Evolutionary conservation across 2,113 vertebrate species (phyloP), one percentile per base, ranked within the genome.

Genomic region (Pygoscelis antarcticus): DNA sequence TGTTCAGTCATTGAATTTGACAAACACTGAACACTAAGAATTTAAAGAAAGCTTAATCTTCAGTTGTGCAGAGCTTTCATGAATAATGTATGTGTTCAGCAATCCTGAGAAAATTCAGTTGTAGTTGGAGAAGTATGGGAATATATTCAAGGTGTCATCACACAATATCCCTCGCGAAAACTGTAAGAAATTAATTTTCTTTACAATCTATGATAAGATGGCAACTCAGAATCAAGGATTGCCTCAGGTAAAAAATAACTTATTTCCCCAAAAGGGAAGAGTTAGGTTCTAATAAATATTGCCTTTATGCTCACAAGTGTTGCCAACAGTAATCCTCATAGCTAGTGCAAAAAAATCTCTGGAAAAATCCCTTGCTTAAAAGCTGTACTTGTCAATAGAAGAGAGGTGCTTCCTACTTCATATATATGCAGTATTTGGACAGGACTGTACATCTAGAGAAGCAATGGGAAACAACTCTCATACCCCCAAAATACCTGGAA

Each of bases 181-280:
- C 27, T 60, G 15, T 61, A 68, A 85, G 64, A 95, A 94, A 83
- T 85, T 91, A 89, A 74, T 92, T 88, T 70, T 76, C 60, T 96
- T 91, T 86, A 46, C 30, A 78, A 40, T 57, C 42, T 38, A 36
- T 26, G 40, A 22, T 46, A 78, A 83, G n/a, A 74, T 47, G 21
- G 32, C 55, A 95, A 79, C 27, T 90, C 64, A 58, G 7, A 19
- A 51, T 65, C 4, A 14, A 86, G 27, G 51, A 71, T 70, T 82
- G 46, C 57, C 68, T 95, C 26, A 13, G 60, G 46, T 87, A 54
- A 84, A 86, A 94, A 89, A 76, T 64, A 77, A 61, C 11, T 86
- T 75, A 19, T 80, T 91, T 84, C 16, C 34, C 16, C 68, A 54
- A 55, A 75, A 92, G 34, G 29, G 27, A 81, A 68, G 15, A 75